A percentile compares a stretch with the other conserved stretches of the same genome.
phyloP scores from a whole-genome alignment of 2,113 vertebrate genomes.

The Sylvilagus bachmani region DNA sequence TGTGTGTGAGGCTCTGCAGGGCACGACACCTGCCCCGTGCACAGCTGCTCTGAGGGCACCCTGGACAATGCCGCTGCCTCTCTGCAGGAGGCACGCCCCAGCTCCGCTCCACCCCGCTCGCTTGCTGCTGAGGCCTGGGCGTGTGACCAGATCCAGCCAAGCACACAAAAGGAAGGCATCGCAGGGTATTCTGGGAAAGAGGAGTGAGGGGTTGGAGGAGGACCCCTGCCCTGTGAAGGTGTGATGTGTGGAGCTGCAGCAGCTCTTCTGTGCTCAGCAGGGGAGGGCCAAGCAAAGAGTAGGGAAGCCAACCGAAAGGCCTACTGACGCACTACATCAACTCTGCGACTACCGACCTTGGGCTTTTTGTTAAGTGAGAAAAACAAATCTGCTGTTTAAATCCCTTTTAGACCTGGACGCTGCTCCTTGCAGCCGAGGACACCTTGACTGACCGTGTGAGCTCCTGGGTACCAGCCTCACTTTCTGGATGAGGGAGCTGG shows the following conservation, averaged over 20 bases:
- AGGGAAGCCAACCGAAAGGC: not conserved
- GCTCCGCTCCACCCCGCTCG: not conserved
- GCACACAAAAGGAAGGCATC: not conserved
- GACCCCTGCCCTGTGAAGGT: not conserved
- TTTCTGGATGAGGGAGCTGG: not conserved
- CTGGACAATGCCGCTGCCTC: not conserved
- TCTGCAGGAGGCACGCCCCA: not conserved
- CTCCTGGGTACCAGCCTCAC: not conserved
- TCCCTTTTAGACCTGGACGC: not conserved
- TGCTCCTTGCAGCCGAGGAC: not conserved
- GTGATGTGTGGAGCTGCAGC: not conserved
- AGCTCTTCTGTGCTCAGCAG: constrained; percentile 5
- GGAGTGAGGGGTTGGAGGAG: not conserved
- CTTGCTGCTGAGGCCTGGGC: not conserved
- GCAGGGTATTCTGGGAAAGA: not conserved
- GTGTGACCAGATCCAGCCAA: not conserved
- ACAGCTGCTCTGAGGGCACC: not conserved
- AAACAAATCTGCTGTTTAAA: not conserved
- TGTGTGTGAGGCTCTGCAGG: not conserved
- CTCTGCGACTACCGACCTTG: not conserved
- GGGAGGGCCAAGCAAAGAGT: not conserved
- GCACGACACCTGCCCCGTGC: not conserved
- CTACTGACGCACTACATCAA: not conserved
- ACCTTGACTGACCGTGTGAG: not conserved
- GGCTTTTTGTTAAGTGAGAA: not conserved